A percentile compares a stretch with the other conserved stretches of the same genome.
Conservation (phyloP, 2,888 invertebrate species). For the Habrosyne pyritoides region DNA sequence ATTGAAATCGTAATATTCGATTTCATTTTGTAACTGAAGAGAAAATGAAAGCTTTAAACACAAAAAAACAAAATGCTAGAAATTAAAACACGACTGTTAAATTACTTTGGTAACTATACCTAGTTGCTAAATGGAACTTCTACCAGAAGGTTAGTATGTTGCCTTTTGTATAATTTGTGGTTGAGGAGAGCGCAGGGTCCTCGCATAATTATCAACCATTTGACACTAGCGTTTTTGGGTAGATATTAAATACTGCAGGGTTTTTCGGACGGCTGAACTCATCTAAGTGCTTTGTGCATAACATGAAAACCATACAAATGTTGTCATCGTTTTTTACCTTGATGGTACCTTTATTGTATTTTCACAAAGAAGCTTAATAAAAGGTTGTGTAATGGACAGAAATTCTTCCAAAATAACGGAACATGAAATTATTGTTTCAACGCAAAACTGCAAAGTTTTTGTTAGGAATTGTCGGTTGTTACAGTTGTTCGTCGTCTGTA, state of each 20-base stretch:
- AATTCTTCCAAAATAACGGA: not conserved
- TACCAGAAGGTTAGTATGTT: not conserved
- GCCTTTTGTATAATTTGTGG: not conserved
- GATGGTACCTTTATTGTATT: too few relatives aligned
- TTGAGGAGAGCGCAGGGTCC: not conserved
- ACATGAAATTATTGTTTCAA: conserved; percentile 19
- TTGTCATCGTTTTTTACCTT: too few relatives aligned
- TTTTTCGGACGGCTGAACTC: too few relatives aligned
- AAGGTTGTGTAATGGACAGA: not conserved
- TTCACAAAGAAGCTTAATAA: too few relatives aligned
- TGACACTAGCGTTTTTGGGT: not conserved
- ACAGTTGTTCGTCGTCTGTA: conserved; percentile 53
- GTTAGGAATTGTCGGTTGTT: conserved; percentile 50
- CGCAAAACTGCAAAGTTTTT: conserved; percentile 45
- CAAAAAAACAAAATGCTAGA: too few relatives aligned
- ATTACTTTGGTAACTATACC: too few relatives aligned
- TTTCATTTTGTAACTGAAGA: not conserved
- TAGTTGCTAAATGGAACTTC: not conserved
- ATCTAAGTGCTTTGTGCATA: too few relatives aligned
- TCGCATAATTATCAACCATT: not conserved
- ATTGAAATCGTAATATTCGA: not conserved
- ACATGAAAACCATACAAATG: too few relatives aligned
- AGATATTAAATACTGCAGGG: not conserved
- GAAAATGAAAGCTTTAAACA: too few relatives aligned
- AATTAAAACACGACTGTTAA: too few relatives aligned